A percentile compares a stretch with the other conserved stretches of the same genome.
Evolutionary conservation across 2,888 invertebrate genomes (phyloP).

Genomic region (Ctenicera cuprea): DNA sequence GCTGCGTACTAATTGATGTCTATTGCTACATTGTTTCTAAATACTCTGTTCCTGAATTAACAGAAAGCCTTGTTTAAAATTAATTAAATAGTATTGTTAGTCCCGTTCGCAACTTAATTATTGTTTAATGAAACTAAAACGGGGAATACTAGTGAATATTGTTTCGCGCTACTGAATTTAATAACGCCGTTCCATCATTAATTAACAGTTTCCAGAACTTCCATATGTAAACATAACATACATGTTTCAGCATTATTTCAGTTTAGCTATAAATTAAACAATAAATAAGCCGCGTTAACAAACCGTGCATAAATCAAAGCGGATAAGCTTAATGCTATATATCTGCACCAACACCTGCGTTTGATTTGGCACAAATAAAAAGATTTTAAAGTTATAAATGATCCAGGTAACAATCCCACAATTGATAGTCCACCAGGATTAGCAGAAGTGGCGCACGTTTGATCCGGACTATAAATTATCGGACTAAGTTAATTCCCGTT

Average conservation of each 20-base stretch:
- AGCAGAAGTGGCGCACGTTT: conserved; percentile 65
- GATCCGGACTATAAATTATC: conserved; percentile 69
- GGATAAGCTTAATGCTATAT: conserved; percentile 62
- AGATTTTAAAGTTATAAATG: conserved; percentile 69
- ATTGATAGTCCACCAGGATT: conserved; percentile 72
- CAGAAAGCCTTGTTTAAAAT: conserved; percentile 65
- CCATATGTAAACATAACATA: conserved; percentile 46
- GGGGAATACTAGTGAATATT: conserved; percentile 51
- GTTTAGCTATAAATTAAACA: conserved; percentile 59
- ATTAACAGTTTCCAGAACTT: conserved; percentile 51
- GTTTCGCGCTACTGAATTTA: conserved; percentile 52
- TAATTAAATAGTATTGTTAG: conserved; percentile 68
- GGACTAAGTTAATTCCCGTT: conserved; percentile 71
- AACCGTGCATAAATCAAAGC: conserved; percentile 62
- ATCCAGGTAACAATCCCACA: conserved; percentile 72
- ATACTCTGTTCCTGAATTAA: conserved; percentile 61
- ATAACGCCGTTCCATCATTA: conserved; percentile 50
- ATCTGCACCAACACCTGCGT: conserved; percentile 66
- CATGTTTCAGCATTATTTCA: conserved; percentile 49
- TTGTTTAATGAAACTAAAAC: conserved; percentile 54
- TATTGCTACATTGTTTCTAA: conserved; percentile 72
- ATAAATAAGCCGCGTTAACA: conserved; percentile 63
- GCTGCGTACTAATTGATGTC: conserved; percentile 73
- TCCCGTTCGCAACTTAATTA: conserved; percentile 49
- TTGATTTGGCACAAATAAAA: conserved; percentile 67